Base-by-base conservation (phyloP, 2,888 invertebrate species). In the Hypena proboscidalis region DNA sequence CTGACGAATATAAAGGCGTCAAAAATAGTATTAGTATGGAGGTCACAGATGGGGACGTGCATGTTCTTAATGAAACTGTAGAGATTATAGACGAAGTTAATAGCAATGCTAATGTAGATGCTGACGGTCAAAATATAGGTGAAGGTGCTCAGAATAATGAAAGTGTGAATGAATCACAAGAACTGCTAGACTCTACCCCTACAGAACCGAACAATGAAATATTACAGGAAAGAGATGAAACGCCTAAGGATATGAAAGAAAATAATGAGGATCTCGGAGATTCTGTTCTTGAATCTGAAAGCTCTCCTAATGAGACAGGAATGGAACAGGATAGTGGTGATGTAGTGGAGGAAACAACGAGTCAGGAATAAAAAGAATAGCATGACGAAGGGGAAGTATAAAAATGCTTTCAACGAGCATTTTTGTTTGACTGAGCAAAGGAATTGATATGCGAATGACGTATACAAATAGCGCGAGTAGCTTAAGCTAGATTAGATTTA, bases 11-110 rank as follows among this genome's bases (percentile, higher is more conserved):
- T 65, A 84, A 74, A 68, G 79, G 83, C 37, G 74, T 88, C 46
- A 81, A 77, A 32, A 90, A 82, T 82, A 83, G 78, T 61, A 79
- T 90, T 62, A 90, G 86, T 62, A 89, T 90, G 88, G 84, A 86
- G 72, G 86, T 90, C 15, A 70, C 77, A n/a, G 77, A 88, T 44
- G 76, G 74, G 32, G 78, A 83, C 54, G 70, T 90, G 43, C 80
- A 80, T 39, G 70, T 90, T 30, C 58, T 89, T 19, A 83, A 83
- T 30, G 79, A 88, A 69, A 81, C 80, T 1, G 60, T 81, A 64
- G 83, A 88, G 60, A 61, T 79, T 43, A 60, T 80, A 47, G 77
- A 80, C 43, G 62, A 60, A 30, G 54, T 54, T 47, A 57, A 67
- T 45, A 39, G 58, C 15, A 58, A 34, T 36, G 55, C 49, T 40